These are phyloP conservation scores for Euzetes globulus DNA, from an alignment of 2,888 invertebrate species.

Conservation along the genomic window DNA sequence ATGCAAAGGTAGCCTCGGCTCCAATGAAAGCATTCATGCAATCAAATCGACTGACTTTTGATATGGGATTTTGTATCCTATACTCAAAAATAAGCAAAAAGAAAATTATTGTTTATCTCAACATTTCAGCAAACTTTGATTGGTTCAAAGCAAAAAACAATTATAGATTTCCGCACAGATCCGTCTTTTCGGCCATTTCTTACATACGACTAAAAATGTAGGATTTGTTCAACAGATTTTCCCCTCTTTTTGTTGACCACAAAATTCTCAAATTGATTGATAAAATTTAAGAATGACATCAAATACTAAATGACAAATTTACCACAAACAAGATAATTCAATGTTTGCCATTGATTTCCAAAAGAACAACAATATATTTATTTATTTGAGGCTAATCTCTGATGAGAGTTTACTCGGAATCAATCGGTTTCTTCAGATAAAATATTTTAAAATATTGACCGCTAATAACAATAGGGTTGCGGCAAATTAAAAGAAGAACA, in stretches of 20 bases:
- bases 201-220: not conserved
- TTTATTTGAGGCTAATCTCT: not conserved
- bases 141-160: constrained; percentile 1
- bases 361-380: not conserved
- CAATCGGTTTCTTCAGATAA: constrained; percentile 11
- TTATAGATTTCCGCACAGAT: constrained; percentile 19
- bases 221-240: not conserved
- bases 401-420: not conserved
- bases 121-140: constrained; percentile 16
- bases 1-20: constrained; percentile 19
- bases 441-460: constrained; percentile 2
- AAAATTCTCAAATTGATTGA: too few relatives aligned
- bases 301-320: too few relatives aligned
- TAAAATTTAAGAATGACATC: too few relatives aligned
- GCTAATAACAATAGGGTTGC: not conserved
- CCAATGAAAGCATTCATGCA: constrained; percentile 29
- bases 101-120: constrained; percentile 29
- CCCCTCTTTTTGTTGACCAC: not conserved
- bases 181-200: constrained; percentile 23
- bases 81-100: constrained; percentile 12
- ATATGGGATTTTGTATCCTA: constrained; percentile 12
- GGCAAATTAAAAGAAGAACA: not conserved
- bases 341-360: too few relatives aligned
- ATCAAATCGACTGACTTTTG: constrained; percentile 24
- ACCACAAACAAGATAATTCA: too few relatives aligned